Evolutionary conservation across 2,888 invertebrate genomes (phyloP).

Genomic region (Erannis defoliaria): DNA sequence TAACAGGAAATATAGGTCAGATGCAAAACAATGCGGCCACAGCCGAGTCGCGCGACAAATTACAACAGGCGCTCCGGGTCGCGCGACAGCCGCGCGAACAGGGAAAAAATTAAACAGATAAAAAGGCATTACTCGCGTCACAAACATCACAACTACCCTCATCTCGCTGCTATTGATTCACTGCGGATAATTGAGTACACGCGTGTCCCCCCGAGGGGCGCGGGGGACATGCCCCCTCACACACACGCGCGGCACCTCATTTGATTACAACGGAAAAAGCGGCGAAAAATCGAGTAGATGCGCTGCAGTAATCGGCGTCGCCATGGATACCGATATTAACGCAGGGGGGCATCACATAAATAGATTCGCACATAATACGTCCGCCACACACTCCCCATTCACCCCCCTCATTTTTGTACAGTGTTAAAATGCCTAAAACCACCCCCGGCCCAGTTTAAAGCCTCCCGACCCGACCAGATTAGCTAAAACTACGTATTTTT

Average conservation of each 20-base stretch:
- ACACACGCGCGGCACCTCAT: constrained; percentile 83
- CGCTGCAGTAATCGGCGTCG: constrained; percentile 83
- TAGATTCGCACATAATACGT: constrained; percentile 84
- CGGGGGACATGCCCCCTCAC: constrained; percentile 39
- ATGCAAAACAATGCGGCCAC: constrained; percentile 25
- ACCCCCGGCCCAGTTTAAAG: constrained; percentile 63
- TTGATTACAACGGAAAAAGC: constrained; percentile 87
- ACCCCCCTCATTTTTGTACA: constrained; percentile 80
- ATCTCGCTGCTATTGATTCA: constrained; percentile 86
- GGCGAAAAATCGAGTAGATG: constrained; percentile 85
- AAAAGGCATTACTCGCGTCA: constrained; percentile 74
- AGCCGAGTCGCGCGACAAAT: neutral
- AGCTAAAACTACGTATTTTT: constrained; percentile 90
- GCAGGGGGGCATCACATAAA: constrained; percentile 78
- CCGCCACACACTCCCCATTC: constrained; percentile 74
- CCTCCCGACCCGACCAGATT: constrained; percentile 84
- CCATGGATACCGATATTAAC: constrained; percentile 84
- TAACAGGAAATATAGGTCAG: constrained; percentile 54
- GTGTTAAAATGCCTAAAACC: constrained; percentile 85
- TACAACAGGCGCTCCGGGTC: constrained; percentile 1
- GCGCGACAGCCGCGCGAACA: constrained; percentile 22
- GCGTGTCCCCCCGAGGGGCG: constrained; percentile 74
- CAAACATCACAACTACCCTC: constrained; percentile 83
- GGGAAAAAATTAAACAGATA: constrained; percentile 69
- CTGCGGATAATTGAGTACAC: constrained; percentile 86